These are phyloP conservation scores for Cataglyphis hispanica DNA, from an alignment of 1,140 invertebrate genomes.

Conservation along the genomic window DNA sequence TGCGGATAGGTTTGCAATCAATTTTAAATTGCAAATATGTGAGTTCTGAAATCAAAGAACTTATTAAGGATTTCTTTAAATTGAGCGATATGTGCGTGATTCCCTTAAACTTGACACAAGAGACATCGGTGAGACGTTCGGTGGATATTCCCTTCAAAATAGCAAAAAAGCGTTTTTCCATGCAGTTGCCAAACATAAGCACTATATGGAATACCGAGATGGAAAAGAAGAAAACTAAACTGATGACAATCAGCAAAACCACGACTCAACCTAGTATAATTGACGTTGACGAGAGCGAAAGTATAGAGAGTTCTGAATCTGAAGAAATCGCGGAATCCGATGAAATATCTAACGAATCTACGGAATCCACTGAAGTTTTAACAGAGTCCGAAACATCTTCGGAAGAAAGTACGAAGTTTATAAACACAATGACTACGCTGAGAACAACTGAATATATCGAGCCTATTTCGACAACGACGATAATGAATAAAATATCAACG, in stretches of 20 bases:
- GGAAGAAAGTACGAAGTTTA: background rate
- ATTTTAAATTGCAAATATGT: conserved; percentile 54
- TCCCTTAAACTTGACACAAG: background rate
- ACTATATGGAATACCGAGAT: too few species aligned
- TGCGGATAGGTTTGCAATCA: conserved; percentile 65
- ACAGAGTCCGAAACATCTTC: too few species aligned
- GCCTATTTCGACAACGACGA: background rate
- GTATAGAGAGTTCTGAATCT: background rate
- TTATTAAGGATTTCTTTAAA: conserved; percentile 55
- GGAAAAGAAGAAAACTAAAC: background rate
- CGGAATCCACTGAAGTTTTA: background rate
- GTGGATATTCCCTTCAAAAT: background rate
- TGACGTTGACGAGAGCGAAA: background rate
- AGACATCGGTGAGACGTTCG: background rate
- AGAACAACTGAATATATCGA: background rate
- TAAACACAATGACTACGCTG: background rate
- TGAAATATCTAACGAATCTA: background rate
- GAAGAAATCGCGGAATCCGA: background rate
- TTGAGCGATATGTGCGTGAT: conserved; percentile 12
- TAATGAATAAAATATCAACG: background rate
- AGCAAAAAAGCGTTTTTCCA: background rate
- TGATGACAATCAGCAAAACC: background rate
- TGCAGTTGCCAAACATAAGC: background rate
- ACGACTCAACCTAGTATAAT: background rate
- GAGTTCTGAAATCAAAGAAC: conserved; percentile 30